phyloP scores from a whole-genome alignment of 2,113 vertebrate genomes.

The Psophia crepitans region DNA sequence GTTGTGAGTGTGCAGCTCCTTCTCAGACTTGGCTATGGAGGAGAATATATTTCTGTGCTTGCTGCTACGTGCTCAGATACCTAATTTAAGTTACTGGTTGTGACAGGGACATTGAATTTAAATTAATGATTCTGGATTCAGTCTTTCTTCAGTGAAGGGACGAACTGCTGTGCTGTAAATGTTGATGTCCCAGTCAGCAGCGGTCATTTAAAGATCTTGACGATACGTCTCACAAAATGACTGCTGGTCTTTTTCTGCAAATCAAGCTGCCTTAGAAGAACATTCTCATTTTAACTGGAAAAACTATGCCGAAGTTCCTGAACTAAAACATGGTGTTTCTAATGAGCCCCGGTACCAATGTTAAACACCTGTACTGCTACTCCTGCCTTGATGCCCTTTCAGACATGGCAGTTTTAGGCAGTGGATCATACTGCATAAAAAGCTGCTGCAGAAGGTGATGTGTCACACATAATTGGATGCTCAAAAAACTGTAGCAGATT shows the following conservation, averaged over 20 bases:
- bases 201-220: background rate
- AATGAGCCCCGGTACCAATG: background rate
- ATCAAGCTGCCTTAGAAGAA: background rate
- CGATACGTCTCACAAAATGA: background rate
- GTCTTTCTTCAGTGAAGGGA: background rate
- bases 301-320: background rate
- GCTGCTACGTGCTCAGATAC: background rate
- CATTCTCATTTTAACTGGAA: background rate
- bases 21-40: background rate
- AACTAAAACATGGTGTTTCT: background rate
- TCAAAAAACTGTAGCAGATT: background rate
- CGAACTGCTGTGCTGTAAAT: background rate
- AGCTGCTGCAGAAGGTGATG: background rate
- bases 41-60: background rate
- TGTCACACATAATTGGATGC: background rate
- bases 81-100: conserved; percentile 10
- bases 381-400: background rate
- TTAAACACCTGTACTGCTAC: background rate
- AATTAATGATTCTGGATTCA: background rate
- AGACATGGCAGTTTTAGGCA: background rate
- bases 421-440: background rate
- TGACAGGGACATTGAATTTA: conserved; percentile 15
- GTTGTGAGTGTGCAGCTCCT: background rate
- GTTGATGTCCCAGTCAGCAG: background rate
- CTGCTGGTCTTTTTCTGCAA: background rate